Evolutionary conservation across 2,797 vertebrate genomes (phyloP), one percentile per base, ranked within the genome.

Genomic region (Florisuga fusca): DNA sequence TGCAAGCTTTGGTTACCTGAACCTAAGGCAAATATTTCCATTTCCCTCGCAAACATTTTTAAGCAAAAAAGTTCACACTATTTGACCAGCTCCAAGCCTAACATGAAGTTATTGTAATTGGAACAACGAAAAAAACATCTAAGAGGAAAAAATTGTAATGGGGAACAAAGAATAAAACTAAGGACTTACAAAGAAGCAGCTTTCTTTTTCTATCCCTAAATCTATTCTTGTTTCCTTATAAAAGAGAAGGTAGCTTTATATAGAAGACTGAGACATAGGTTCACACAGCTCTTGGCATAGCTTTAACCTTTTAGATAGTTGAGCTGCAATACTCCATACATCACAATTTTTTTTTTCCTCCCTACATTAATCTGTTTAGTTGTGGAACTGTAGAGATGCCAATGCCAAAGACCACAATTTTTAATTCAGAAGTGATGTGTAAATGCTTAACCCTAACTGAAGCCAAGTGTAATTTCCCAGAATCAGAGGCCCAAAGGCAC

Each of bases 21-120:
- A 55, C 20, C 13, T 61, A 87, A 91, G 45, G 87, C 59, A 95
- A 96, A 95, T 93, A 93, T 90, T 96, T 95, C 89, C 86, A 91
- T 96, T 93, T 95, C 61, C 53, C 69, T 93, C 84, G 78, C 34
- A 95, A 95, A 95, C 84, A 90, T 67, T 79, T 57, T 57, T 57
- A 89, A 67, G 45, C 63, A 77, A 79, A 94, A 76, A 66, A 94
- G 85, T 78, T 87, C 94, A 94, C 87, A 89, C 86, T 90, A 95
- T 90, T 86, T 95, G 93, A 36, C 75, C 53, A 84, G 67, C 41
- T 89, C 94, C 89, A 91, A 87, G 91, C 95, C 89, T 90, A 84
- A 82, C 66, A 86, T 87, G 84, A 93, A 90, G 71, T 89, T 94
- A 93, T 84, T 93, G 80, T 90, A 90, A 57, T 84, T 64, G 31